Conservation (phyloP, 1,140 invertebrate genomes). For the Monomorium pharaonis region DNA sequence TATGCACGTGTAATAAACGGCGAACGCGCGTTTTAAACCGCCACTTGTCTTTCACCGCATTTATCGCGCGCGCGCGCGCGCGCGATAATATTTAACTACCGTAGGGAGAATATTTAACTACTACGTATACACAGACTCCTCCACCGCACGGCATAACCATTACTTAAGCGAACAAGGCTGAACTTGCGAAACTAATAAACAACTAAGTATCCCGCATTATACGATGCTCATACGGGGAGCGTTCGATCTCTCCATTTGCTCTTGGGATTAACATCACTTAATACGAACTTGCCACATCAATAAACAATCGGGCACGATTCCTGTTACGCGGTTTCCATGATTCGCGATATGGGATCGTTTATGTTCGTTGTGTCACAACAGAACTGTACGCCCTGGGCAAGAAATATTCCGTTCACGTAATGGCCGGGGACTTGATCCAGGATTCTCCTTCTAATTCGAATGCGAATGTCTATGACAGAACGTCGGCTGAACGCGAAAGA, state of each 20-base stretch:
- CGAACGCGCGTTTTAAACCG: neutral
- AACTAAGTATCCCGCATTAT: neutral
- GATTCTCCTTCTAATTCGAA: conserved; percentile 17
- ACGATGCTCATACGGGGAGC: neutral
- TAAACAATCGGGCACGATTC: neutral
- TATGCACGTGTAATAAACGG: neutral
- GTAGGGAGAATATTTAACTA: neutral
- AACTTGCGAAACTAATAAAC: conserved; percentile 44
- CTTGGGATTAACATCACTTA: neutral
- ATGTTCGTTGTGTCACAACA: conserved; percentile 22
- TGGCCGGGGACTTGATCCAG: conserved; percentile 12
- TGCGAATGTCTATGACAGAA: conserved; percentile 27
- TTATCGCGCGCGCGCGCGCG: neutral
- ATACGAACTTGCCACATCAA: conserved; percentile 16
- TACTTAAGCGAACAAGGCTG: neutral
- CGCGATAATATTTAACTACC: too few species aligned
- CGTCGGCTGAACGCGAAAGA: conserved; percentile 7
- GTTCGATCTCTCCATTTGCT: neutral
- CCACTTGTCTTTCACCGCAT: neutral
- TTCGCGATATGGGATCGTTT: conserved; percentile 36
- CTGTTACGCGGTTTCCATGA: conserved; percentile 15
- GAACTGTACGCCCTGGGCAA: neutral
- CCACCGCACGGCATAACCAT: conserved; percentile 6
- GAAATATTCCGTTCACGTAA: conserved; percentile 47
- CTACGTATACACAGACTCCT: neutral